Evolutionary conservation across 2,888 invertebrate genomes (phyloP).

Genomic region (Peribatodes rhomboidaria): DNA sequence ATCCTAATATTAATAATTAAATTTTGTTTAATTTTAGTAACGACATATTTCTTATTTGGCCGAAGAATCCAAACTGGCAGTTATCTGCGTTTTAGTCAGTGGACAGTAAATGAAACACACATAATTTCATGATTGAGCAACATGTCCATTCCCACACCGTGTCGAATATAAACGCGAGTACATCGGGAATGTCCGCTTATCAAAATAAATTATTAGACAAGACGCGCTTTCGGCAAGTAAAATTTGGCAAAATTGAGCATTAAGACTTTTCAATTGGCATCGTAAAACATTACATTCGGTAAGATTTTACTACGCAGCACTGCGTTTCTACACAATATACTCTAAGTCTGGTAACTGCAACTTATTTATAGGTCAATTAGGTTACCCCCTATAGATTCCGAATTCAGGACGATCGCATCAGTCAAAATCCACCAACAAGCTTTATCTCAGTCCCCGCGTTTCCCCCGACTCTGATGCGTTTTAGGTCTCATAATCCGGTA

Average conservation of each 20-base stretch:
- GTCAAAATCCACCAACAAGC: too few relatives aligned
- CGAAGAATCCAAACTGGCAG: constrained; percentile 57
- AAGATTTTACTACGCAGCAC: constrained; percentile 74
- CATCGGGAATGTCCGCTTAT: constrained; percentile 63
- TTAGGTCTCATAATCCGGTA: too few relatives aligned
- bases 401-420: too few relatives aligned
- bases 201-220: constrained; percentile 76
- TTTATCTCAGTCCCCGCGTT: too few relatives aligned
- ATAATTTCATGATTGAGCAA: constrained; percentile 78
- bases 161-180: constrained; percentile 54
- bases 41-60: constrained; percentile 72
- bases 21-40: constrained; percentile 69
- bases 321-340: constrained; percentile 74
- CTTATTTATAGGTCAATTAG: constrained; percentile 69
- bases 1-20: constrained; percentile 74
- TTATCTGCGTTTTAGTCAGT: constrained; percentile 52
- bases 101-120: constrained; percentile 67
- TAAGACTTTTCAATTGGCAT: constrained; percentile 82
- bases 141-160: constrained; percentile 61
- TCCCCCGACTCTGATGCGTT: too few relatives aligned
- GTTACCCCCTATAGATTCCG: too few relatives aligned
- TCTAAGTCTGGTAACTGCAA: constrained; percentile 84
- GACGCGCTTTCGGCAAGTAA: constrained; percentile 82
- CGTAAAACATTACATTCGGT: constrained; percentile 72
- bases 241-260: constrained; percentile 87